These are phyloP conservation scores for Trogon melanurus DNA, from an alignment of 2,113 vertebrate genomes.

Conservation along the genomic window DNA sequence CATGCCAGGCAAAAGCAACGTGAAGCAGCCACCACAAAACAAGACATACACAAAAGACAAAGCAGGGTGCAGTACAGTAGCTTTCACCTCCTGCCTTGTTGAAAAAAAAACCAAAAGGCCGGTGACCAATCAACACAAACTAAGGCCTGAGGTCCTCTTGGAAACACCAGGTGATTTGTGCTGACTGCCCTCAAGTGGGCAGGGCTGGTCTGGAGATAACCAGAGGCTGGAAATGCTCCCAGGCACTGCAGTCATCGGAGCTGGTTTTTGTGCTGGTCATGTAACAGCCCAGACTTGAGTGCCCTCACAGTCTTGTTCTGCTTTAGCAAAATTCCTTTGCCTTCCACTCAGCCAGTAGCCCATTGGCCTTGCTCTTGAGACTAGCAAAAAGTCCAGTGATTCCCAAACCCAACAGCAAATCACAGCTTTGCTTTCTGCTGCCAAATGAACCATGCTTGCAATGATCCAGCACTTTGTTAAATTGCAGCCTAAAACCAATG, in stretches of 20 bases:
- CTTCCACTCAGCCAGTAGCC: fast-evolving
- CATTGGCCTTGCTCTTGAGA: fast-evolving
- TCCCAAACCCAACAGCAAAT: neutral
- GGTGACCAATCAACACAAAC: neutral
- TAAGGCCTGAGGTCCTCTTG: neutral
- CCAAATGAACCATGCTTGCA: neutral
- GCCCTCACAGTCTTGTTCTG: neutral
- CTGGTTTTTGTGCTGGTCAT: neutral
- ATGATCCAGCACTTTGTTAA: fast-evolving
- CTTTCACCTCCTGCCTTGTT: neutral
- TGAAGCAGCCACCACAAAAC: neutral
- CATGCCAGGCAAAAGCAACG: fast-evolving
- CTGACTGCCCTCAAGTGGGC: neutral
- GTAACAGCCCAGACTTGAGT: neutral
- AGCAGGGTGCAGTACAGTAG: neutral
- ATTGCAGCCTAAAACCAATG: neutral
- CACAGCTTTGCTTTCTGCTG: neutral
- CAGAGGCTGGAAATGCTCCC: neutral
- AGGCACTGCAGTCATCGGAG: neutral
- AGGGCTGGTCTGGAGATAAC: neutral
- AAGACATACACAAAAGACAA: neutral
- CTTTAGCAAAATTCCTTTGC: neutral
- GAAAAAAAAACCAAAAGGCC: neutral
- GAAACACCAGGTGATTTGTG: fast-evolving
- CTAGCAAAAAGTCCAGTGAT: neutral